Evolutionary conservation across 2,113 vertebrate genomes (phyloP).

Genomic region (Dasypus novemcinctus): DNA sequence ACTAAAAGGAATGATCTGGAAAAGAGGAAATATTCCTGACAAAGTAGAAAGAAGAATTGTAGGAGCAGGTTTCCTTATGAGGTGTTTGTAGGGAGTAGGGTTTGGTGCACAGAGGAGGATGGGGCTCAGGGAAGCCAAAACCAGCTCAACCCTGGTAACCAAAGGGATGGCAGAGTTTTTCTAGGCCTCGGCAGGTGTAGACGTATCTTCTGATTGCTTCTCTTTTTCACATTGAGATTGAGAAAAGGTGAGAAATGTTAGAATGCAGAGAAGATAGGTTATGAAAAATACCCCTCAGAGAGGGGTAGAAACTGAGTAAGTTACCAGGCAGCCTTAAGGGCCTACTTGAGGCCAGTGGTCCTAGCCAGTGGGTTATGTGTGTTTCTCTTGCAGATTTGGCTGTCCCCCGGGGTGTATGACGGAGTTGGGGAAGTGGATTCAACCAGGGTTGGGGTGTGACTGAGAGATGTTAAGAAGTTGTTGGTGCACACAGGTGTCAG

Average conservation of each 20-base stretch:
- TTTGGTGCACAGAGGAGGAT: background rate
- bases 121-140: too few relatives aligned
- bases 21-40: background rate
- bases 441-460: too few relatives aligned
- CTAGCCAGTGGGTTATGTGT: background rate
- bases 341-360: background rate
- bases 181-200: background rate
- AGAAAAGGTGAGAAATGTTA: too few relatives aligned
- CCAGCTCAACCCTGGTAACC: background rate
- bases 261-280: background rate
- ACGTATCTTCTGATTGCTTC: background rate
- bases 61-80: background rate
- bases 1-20: background rate
- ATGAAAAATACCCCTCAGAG: background rate
- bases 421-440: too few relatives aligned
- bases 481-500: too few relatives aligned
- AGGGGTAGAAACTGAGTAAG: accelerated
- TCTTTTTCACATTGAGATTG: background rate
- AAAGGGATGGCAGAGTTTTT: background rate
- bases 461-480: background rate
- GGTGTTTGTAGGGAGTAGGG: too few relatives aligned
- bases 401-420: background rate
- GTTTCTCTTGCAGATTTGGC: accelerated
- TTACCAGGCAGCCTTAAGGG: background rate
- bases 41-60: background rate